These are phyloP conservation scores for Chelon auratus DNA, from an alignment of 2,797 vertebrate genomes.

Conservation along the genomic window DNA sequence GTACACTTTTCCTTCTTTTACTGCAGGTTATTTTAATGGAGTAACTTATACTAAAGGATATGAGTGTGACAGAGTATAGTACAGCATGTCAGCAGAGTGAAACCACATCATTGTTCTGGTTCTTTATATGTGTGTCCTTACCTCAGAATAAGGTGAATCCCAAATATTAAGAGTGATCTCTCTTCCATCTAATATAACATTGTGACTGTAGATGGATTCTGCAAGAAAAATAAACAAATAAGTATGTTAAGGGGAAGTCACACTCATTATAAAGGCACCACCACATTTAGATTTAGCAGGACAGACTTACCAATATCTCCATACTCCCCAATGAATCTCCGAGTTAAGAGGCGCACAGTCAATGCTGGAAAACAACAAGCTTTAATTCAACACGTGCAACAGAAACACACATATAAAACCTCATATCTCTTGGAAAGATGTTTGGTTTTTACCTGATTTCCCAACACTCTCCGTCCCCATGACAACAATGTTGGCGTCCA, in stretches of 20 bases:
- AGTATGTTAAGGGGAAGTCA: not conserved
- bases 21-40: not conserved
- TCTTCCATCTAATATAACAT: constrained; percentile 84
- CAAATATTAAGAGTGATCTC: constrained; percentile 89
- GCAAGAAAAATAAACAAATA: constrained; percentile 9
- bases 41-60: not conserved
- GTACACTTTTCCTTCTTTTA: not conserved
- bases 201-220: constrained; percentile 92
- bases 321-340: constrained; percentile 92
- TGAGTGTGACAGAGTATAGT: not conserved
- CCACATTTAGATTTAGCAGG: not conserved
- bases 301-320: constrained; percentile 88
- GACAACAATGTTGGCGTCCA: constrained; percentile 88
- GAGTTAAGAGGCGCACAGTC: constrained; percentile 90
- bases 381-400: not conserved
- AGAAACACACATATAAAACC: not conserved
- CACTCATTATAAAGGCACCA: not conserved
- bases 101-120: not conserved
- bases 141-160: constrained; percentile 88
- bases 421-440: not conserved
- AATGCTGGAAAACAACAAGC: constrained; percentile 80
- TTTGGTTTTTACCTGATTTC: constrained; percentile 85
- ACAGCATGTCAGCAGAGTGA: not conserved
- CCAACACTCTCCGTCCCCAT: constrained; percentile 89
- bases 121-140: constrained; percentile 53